Conservation (phyloP, 2,888 invertebrate genomes). For the Pecten maximus region DNA sequence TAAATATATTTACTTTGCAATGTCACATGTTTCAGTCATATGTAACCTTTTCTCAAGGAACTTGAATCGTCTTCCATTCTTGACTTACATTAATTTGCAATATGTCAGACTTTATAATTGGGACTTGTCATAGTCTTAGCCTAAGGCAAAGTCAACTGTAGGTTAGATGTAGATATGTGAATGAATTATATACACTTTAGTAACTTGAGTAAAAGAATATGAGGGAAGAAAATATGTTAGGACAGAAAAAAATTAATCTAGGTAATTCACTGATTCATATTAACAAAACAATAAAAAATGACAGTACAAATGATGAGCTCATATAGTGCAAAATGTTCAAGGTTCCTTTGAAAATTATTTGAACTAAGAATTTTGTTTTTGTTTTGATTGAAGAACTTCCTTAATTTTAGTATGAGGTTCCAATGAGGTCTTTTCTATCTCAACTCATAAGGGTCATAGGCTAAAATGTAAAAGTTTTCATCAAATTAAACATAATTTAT, state of each 20-base stretch:
- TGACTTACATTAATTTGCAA: no score
- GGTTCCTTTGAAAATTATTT: no score
- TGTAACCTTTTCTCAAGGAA: not conserved
- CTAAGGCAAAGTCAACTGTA: not conserved
- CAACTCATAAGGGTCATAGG: not conserved
- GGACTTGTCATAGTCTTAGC: conserved; percentile 1
- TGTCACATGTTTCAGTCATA: not conserved
- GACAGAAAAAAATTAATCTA: not conserved
- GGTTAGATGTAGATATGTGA: not conserved
- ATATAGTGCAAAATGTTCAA: not conserved
- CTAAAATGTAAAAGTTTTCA: not conserved
- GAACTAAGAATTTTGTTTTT: not conserved
- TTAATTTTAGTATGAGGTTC: not conserved
- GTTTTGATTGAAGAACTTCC: not conserved
- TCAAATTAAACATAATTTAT: not conserved
- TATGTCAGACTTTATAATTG: not conserved
- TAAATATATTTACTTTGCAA: no score
- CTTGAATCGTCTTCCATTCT: not conserved
- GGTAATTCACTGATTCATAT: not conserved
- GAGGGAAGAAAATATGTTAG: not conserved
- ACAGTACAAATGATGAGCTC: not conserved
- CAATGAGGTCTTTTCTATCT: not conserved
- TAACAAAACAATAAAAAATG: not conserved
- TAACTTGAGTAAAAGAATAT: not conserved
- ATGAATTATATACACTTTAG: no score